These are phyloP conservation scores for Antennarius maculatus DNA, from an alignment of 2,797 vertebrate species.

Conservation along the genomic window DNA sequence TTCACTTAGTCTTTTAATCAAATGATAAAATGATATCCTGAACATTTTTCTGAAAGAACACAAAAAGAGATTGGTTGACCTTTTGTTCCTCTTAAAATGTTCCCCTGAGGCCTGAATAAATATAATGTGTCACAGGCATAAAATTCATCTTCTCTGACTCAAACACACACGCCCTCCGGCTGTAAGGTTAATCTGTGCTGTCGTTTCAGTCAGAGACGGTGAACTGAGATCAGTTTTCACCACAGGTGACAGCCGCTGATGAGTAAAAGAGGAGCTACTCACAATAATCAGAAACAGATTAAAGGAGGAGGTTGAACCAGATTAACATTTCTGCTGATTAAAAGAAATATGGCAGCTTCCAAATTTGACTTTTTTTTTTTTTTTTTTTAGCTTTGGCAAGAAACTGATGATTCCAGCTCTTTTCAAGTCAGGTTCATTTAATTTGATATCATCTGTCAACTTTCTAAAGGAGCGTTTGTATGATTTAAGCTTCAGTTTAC, in stretches of 20 bases:
- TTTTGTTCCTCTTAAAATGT: constrained; percentile 27
- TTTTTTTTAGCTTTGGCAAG: no score
- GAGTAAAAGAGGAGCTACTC: not conserved
- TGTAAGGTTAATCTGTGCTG: constrained; percentile 19
- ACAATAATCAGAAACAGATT: not conserved
- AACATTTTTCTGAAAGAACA: not conserved
- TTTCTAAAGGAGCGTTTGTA: no score
- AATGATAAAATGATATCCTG: not conserved
- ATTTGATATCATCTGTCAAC: no score
- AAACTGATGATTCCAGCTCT: no score
- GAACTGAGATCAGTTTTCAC: constrained; percentile 3
- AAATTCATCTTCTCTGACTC: constrained; percentile 23
- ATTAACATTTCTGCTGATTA: no score
- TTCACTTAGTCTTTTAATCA: constrained; percentile 4
- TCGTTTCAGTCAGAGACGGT: not conserved
- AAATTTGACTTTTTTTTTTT: no score
- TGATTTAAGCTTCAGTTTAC: no score
- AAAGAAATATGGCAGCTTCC: no score
- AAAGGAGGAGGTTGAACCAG: not conserved
- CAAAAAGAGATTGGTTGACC: constrained; percentile 32
- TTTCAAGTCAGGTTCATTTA: no score
- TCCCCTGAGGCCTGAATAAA: constrained; percentile 32
- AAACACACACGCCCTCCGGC: not conserved
- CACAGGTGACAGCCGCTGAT: not conserved
- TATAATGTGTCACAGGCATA: constrained; percentile 13